phyloP scores from a whole-genome alignment of 2,888 invertebrate genomes.

The Idaea straminata region DNA sequence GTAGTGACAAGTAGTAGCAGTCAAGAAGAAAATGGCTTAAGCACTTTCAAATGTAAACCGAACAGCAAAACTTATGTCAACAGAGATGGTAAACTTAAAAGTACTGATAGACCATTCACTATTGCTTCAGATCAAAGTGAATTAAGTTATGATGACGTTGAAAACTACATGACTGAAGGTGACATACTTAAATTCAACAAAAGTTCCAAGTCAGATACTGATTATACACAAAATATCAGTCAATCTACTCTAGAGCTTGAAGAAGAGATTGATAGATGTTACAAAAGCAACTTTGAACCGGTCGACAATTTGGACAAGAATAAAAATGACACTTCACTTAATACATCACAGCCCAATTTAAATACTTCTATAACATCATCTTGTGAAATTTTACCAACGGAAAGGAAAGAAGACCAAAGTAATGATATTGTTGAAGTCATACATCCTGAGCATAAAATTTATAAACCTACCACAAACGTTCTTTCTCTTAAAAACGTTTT shows the following conservation, averaged over 20 bases:
- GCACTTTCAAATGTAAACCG: slow-evolving; percentile 67
- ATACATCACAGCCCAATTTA: slow-evolving; percentile 67
- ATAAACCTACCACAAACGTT: slow-evolving; percentile 81
- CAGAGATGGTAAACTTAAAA: slow-evolving; percentile 81
- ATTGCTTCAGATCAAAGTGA: slow-evolving; percentile 87
- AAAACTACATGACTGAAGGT: slow-evolving; percentile 76
- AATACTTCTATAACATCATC: slow-evolving; percentile 78
- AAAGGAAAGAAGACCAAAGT: slow-evolving; percentile 67
- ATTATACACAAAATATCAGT: slow-evolving; percentile 64
- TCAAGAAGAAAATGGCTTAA: slow-evolving; percentile 67
- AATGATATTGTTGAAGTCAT: slow-evolving; percentile 73
- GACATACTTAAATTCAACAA: slow-evolving; percentile 70
- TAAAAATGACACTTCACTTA: slow-evolving; percentile 58
- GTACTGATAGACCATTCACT: slow-evolving; percentile 83
- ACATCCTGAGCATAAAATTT: slow-evolving; percentile 91
- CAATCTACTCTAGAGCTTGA: slow-evolving; percentile 73
- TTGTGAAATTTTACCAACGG: slow-evolving; percentile 73
- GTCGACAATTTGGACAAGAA: slow-evolving; percentile 54
- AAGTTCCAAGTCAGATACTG: slow-evolving; percentile 53
- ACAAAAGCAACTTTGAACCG: slow-evolving; percentile 71
- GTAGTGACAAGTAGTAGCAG: slow-evolving; percentile 72
- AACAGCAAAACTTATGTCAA: slow-evolving; percentile 77
- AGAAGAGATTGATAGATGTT: slow-evolving; percentile 75
- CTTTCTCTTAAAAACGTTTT: slow-evolving; percentile 79
- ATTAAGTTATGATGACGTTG: slow-evolving; percentile 84